Evolutionary conservation across 2,113 vertebrate species (phyloP).

Genomic region (Lota lota): DNA sequence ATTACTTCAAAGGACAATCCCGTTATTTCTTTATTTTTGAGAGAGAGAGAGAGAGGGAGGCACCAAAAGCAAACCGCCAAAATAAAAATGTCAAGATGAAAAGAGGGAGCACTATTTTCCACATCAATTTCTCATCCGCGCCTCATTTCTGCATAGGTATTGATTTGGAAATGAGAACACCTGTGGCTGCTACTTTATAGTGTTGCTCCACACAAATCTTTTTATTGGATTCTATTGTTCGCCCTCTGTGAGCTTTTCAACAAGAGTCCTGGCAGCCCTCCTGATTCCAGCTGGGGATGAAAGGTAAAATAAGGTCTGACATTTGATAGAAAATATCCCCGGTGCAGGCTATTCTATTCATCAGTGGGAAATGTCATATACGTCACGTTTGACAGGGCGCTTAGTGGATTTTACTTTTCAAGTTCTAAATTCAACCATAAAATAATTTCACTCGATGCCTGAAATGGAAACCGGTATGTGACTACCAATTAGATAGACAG

Average conservation of each 20-base stretch:
- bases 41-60: not conserved
- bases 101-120: conserved; percentile 10
- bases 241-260: conserved; percentile 3
- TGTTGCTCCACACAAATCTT: conserved; percentile 9
- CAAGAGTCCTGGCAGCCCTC: conserved; percentile 18
- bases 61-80: conserved; percentile 32
- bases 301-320: conserved; percentile 38
- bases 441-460: not conserved
- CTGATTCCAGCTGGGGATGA: conserved; percentile 16
- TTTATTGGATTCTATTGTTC: conserved; percentile 11
- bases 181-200: conserved; percentile 32
- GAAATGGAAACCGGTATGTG: not conserved
- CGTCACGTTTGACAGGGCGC: conserved; percentile 10
- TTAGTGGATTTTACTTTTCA: too few species aligned
- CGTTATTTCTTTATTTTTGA: not conserved
- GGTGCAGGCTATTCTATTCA: conserved; percentile 1
- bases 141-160: conserved; percentile 31
- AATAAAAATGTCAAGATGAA: conserved; percentile 12
- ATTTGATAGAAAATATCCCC: conserved; percentile 24
- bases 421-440: not conserved
- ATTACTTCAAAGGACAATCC: conserved; percentile 34
- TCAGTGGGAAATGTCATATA: conserved; percentile 19
- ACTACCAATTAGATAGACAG: too few species aligned
- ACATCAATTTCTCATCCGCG: conserved; percentile 26
- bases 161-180: conserved; percentile 46